Percentiles rank a stretch among this genome's conserved stretches.
phyloP scores from a whole-genome alignment of 2,888 invertebrate genomes.

The Scaptomyza polygonia region DNA sequence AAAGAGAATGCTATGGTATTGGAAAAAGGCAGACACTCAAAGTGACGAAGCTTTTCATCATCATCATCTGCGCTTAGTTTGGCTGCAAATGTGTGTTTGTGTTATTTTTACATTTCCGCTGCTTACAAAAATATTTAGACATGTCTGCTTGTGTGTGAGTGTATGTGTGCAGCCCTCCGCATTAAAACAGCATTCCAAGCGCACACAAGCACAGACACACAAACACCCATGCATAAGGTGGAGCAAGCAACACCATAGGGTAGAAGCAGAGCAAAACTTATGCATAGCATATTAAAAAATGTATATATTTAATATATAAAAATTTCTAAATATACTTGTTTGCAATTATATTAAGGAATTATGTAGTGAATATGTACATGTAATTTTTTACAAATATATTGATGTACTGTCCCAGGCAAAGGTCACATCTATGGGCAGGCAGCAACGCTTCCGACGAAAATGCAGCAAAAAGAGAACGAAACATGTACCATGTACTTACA shows the following conservation, averaged over 20 bases:
- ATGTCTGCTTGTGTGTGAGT: slow-evolving; percentile 8
- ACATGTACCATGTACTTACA: slow-evolving; percentile 42
- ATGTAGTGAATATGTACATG: slow-evolving; percentile 1
- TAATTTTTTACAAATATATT: slow-evolving; percentile 29
- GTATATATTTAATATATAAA: slow-evolving; percentile 2
- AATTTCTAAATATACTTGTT: slow-evolving; percentile 2
- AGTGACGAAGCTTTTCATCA: slow-evolving; percentile 38
- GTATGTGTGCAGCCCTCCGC: slow-evolving; percentile 29
- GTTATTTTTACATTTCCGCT: slow-evolving; percentile 79
- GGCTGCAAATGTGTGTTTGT: slow-evolving; percentile 68
- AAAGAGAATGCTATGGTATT: slow-evolving; percentile 37
- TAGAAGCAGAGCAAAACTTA: slow-evolving; percentile 41
- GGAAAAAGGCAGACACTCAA: slow-evolving; percentile 47
- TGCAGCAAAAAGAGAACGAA: slow-evolving; percentile 57
- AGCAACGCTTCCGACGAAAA: slow-evolving; percentile 53
- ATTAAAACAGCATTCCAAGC: slow-evolving; percentile 57
- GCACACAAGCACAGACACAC: slow-evolving; percentile 24
- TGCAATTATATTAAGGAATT: neutral
- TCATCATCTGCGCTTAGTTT: slow-evolving; percentile 40
- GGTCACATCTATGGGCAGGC: slow-evolving; percentile 51
- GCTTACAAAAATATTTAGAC: slow-evolving; percentile 72
- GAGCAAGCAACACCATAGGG: slow-evolving; percentile 21
- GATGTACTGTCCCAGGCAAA: slow-evolving; percentile 48
- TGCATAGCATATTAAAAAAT: slow-evolving; percentile 13
- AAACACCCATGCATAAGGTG: slow-evolving; percentile 7